Percentiles rank a stretch among this genome's conserved stretches.
Evolutionary conservation across 2,113 vertebrate species (phyloP).

Genomic region (Odocoileus virginianus): DNA sequence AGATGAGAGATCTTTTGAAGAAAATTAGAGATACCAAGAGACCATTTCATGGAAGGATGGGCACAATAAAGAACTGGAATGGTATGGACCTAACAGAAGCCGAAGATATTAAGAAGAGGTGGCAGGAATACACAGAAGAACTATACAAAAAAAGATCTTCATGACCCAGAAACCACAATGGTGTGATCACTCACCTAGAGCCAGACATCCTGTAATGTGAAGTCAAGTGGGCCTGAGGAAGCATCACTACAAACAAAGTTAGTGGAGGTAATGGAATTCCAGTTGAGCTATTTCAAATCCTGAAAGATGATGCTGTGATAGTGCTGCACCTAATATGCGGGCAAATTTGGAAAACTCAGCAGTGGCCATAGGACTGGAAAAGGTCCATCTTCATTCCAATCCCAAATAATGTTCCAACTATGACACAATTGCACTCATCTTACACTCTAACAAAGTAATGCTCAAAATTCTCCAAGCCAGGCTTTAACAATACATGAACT

Average conservation of each 20-base stretch:
- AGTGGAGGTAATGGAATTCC: not conserved
- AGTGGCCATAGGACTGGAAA: not conserved
- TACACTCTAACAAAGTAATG: not conserved
- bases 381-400: not conserved
- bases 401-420: not conserved
- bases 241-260: not conserved
- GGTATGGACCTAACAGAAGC: not conserved
- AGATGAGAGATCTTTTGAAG: not conserved
- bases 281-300: not conserved
- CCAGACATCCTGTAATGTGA: not conserved
- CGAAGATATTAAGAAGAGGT: not conserved
- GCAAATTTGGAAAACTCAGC: not conserved
- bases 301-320: not conserved
- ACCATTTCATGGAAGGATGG: not conserved
- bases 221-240: not conserved
- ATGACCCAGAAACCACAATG: not conserved
- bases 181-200: not conserved
- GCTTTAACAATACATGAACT: not conserved
- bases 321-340: not conserved
- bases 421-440: fast-evolving
- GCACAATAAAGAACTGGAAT: not conserved
- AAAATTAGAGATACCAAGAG: not conserved
- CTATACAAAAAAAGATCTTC: not conserved
- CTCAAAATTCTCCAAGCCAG: not conserved
- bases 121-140: not conserved